These are phyloP conservation scores for Hippocampus barbouri DNA, from an alignment of 2,113 vertebrate genomes.

Conservation along the genomic window DNA sequence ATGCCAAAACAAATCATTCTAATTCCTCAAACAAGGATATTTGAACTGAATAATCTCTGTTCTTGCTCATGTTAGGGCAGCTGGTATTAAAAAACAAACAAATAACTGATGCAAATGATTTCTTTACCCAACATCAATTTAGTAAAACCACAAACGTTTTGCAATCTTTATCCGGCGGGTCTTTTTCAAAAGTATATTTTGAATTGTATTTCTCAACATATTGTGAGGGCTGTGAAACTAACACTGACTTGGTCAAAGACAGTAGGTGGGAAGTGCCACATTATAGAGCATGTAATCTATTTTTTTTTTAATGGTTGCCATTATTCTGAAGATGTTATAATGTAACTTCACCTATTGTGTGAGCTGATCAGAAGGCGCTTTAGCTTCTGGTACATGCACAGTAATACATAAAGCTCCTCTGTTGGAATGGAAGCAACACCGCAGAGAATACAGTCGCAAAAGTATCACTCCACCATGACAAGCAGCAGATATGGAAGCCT, in stretches of 20 bases:
- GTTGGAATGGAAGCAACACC: conserved; percentile 37
- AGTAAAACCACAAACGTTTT: neutral
- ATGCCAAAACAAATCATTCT: neutral
- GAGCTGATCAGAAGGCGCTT: conserved; percentile 45
- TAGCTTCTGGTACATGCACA: conserved; percentile 25
- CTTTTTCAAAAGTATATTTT: neutral
- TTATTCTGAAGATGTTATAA: conserved; percentile 15
- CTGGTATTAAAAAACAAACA: neutral
- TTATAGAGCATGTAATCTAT: neutral
- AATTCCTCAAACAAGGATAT: neutral
- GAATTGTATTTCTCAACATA: neutral
- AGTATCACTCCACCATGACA: conserved; percentile 61
- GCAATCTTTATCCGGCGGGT: neutral
- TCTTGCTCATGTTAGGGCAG: neutral
- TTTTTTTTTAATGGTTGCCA: neutral
- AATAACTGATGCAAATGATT: neutral
- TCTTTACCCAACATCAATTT: neutral
- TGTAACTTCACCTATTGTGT: conserved; percentile 10
- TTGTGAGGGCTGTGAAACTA: neutral
- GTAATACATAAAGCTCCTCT: conserved; percentile 50
- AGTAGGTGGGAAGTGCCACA: neutral
- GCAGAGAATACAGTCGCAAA: conserved; percentile 54
- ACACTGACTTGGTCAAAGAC: neutral
- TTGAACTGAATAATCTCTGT: neutral
- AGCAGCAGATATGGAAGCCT: conserved; percentile 45